These are phyloP conservation scores for Tokudaia muenninki DNA, from an alignment of 2,797 vertebrate species.

Conservation along the genomic window DNA sequence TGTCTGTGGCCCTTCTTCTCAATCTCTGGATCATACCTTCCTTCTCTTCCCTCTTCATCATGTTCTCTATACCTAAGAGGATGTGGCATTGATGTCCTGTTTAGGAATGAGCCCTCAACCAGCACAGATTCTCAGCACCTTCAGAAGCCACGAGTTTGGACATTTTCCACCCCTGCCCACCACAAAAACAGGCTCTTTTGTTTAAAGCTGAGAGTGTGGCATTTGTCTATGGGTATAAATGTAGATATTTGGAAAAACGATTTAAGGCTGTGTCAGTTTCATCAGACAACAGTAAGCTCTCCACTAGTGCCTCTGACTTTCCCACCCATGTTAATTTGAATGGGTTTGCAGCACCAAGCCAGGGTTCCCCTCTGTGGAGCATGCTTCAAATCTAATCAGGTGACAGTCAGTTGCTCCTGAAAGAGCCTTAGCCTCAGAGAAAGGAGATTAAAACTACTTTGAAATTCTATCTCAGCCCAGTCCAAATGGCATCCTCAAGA, in stretches of 20 bases:
- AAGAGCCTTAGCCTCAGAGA: background rate
- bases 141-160: background rate
- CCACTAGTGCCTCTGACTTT: background rate
- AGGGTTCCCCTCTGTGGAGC: background rate
- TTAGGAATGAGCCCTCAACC: background rate
- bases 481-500: background rate
- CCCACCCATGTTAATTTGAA: background rate
- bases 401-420: background rate
- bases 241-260: background rate
- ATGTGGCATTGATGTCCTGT: background rate
- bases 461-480: background rate
- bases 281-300: background rate
- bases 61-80: background rate
- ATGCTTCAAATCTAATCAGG: background rate
- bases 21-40: background rate
- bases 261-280: background rate
- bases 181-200: background rate
- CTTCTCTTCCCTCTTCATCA: background rate
- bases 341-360: background rate
- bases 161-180: background rate
- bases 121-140: background rate
- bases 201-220: background rate
- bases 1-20: too few species aligned
- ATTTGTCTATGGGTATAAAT: background rate
- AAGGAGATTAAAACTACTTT: background rate